Conservation (phyloP, 2,797 vertebrate genomes). For the Crax fasciolata region DNA sequence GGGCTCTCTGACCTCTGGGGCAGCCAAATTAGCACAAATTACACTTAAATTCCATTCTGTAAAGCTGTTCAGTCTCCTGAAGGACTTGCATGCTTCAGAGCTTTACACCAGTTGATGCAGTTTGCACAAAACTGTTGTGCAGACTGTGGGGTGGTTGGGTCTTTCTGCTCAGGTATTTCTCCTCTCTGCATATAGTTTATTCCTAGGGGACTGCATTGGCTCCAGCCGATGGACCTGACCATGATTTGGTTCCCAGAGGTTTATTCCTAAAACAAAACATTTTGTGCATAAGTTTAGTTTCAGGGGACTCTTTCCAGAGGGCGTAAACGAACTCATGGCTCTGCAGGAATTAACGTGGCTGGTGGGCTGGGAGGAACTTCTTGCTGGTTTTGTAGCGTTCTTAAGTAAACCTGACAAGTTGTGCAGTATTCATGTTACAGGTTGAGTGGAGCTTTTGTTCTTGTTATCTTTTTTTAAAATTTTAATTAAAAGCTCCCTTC, state of each 20-base stretch:
- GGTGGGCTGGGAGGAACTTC: background rate
- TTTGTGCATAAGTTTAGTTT: fast-evolving
- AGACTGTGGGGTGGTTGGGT: background rate
- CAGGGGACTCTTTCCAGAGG: background rate
- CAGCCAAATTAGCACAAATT: background rate
- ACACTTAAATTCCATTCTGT: background rate
- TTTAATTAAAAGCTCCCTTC: background rate
- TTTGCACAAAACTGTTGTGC: background rate
- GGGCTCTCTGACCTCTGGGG: background rate
- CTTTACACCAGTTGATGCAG: background rate
- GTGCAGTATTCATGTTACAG: background rate
- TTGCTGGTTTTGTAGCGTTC: fast-evolving
- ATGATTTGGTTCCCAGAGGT: background rate
- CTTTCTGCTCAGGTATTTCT: background rate
- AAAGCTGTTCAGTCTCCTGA: background rate
- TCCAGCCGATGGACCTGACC: background rate
- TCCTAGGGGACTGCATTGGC: background rate
- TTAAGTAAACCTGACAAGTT: background rate
- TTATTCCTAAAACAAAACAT: background rate
- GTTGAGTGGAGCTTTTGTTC: background rate
- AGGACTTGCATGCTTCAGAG: fast-evolving
- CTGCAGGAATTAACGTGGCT: background rate
- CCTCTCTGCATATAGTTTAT: background rate
- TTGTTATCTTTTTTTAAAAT: background rate
- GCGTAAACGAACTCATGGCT: background rate